phyloP scores from a whole-genome alignment of 2,797 vertebrate species.

The Distichodus sexfasciatus region DNA sequence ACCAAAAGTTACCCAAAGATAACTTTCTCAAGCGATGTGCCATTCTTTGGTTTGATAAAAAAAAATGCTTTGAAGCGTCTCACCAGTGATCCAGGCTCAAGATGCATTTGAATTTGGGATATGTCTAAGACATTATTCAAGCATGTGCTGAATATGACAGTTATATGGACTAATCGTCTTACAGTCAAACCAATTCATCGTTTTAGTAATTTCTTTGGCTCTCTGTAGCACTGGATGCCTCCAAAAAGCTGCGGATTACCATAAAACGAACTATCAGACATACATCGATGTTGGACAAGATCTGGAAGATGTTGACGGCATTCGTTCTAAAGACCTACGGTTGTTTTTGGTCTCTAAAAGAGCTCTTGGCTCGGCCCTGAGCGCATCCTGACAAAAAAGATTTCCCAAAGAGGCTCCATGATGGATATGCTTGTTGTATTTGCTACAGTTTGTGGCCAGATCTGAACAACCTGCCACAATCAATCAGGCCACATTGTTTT shows the following conservation, averaged over 20 bases:
- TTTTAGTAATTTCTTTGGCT: not conserved
- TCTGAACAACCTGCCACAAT: slow-evolving; percentile 1
- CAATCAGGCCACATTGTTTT: not conserved
- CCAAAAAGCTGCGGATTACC: not conserved
- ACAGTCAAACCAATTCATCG: not conserved
- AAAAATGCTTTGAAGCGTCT: slow-evolving; percentile 27
- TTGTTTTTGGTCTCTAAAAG: not conserved
- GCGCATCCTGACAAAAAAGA: not conserved
- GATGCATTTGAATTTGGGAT: not conserved
- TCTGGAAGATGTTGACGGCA: not conserved
- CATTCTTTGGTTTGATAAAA: slow-evolving; percentile 33
- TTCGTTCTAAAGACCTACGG: not conserved
- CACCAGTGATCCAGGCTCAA: not conserved
- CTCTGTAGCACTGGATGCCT: not conserved
- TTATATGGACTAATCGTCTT: not conserved
- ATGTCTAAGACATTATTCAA: slow-evolving; percentile 5
- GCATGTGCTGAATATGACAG: not conserved
- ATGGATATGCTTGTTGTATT: not conserved
- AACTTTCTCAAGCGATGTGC: not conserved
- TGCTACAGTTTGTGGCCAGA: not conserved
- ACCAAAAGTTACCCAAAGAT: slow-evolving; percentile 15
- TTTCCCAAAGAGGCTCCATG: not conserved
- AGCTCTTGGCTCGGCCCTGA: not conserved
- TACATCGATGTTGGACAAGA: not conserved
- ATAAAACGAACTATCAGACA: slow-evolving; percentile 12